Evolutionary conservation across 2,888 invertebrate genomes (phyloP), one percentile per base, ranked within the genome.

Genomic region (Leptura quadrifasciata): DNA sequence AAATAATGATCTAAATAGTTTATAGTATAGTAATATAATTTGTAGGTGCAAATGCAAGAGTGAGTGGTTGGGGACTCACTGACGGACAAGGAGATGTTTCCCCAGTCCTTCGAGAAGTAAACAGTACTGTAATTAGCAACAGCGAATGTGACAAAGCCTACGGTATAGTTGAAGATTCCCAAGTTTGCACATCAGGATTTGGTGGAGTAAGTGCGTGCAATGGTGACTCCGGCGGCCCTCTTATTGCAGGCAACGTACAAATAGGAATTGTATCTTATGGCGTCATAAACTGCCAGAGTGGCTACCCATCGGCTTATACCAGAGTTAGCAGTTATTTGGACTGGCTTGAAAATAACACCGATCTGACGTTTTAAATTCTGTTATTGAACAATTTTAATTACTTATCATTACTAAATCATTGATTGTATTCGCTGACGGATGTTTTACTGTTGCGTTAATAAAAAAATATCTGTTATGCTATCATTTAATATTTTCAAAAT

Each of bases 1-100:
- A n/a, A n/a, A 24, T 24, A 24, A 24, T 24, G 5, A 24, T 3
- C 5, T 24, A 24, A 24, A 24, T 24, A 24, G 5, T 24, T 24
- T 5, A 24, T 24, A 31, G 6, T 8, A 5, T 6, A 6, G 8
- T 31, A 8, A 8, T 31, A 31, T 4, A 31, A 31, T 31, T 31
- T 6, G 5, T 31, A 31, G 27, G 27, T 31, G 27, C 27, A 31
- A 31, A 31, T 31, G 27, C 8, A 6, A 31, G 27, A 31, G 27
- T 31, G 27, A 78, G 77, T 55, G 81, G 81, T 12, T 81, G 81
- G 80, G 80, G 79, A n/a, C 17, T 18, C 47, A n/a, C 27, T 31
- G 27, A 31, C 5, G 27, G 27, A 6, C 27, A 31, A 0, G 27
- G 27, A 31, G 27, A 31, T 31, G 27, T 31, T 31, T 31, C 27